Percentiles rank a stretch among this genome's conserved stretches.
phyloP scores from a whole-genome alignment of 1,140 invertebrate genomes.

The Pseudomyrmex sp. region DNA sequence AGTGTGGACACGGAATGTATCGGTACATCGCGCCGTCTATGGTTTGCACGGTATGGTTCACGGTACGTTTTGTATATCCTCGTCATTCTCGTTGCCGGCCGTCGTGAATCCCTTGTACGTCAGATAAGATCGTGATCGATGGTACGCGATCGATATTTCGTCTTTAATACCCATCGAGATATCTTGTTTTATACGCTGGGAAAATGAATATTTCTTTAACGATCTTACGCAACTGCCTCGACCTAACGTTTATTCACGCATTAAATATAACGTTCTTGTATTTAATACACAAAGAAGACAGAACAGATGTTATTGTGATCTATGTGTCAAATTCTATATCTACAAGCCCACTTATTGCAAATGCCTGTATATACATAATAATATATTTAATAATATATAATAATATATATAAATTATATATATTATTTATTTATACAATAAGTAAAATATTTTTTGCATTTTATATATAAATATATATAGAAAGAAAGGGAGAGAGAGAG shows the following conservation, averaged over 20 bases:
- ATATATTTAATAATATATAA: too few species aligned
- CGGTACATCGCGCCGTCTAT: background rate
- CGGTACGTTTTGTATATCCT: slow-evolving; percentile 20
- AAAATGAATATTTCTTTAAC: slow-evolving; percentile 20
- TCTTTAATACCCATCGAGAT: slow-evolving; percentile 3
- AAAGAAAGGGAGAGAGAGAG: background rate
- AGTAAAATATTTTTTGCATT: too few species aligned
- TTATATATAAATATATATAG: too few species aligned
- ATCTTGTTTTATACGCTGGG: slow-evolving; percentile 16
- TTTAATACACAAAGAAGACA: too few species aligned
- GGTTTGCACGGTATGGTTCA: background rate
- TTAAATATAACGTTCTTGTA: too few species aligned
- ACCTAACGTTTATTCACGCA: background rate
- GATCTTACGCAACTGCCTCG: slow-evolving; percentile 30
- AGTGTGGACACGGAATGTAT: slow-evolving; percentile 9
- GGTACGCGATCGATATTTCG: slow-evolving; percentile 67
- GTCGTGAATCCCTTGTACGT: slow-evolving; percentile 32
- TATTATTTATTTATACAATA: too few species aligned
- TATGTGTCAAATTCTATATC: too few species aligned
- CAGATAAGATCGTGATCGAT: slow-evolving; percentile 74
- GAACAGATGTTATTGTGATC: too few species aligned
- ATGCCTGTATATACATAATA: too few species aligned
- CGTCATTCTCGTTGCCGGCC: slow-evolving; percentile 47
- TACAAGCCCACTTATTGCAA: too few species aligned
- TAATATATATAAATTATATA: too few species aligned